Conservation (phyloP, 2,888 invertebrate species). For the Drosophila paramelanica region DNA sequence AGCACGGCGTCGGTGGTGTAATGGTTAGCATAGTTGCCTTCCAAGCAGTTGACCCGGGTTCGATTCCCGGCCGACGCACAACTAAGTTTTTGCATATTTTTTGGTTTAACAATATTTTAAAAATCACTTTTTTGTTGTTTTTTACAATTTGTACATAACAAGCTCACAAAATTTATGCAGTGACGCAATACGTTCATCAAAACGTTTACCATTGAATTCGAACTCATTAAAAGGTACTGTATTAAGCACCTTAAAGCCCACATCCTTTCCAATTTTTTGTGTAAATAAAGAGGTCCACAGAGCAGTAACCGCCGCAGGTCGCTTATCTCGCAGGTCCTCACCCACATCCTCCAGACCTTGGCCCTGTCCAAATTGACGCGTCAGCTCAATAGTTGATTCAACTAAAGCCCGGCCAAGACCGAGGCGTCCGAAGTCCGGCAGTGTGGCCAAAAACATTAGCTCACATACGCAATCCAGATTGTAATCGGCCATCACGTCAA, state of each 20-base stretch:
- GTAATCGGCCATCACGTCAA: conserved; percentile 88
- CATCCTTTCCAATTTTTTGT: conserved; percentile 86
- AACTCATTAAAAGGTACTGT: conserved; percentile 86
- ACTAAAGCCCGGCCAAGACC: conserved; percentile 87
- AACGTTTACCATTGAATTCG: conserved; percentile 87
- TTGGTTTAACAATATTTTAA: not conserved
- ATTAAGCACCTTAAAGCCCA: conserved; percentile 86
- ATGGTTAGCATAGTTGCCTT: conserved; percentile 85
- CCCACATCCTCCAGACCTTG: conserved; percentile 84
- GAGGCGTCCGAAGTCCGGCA: conserved; percentile 85
- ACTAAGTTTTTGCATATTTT: conserved; percentile 37
- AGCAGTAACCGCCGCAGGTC: conserved; percentile 86
- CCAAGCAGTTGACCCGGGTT: conserved; percentile 85
- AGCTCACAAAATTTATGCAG: conserved; percentile 62
- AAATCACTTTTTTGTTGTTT: not conserved
- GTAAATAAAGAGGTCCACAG: conserved; percentile 87
- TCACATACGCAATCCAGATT: conserved; percentile 88
- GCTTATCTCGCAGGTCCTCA: conserved; percentile 62
- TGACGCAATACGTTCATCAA: conserved; percentile 86
- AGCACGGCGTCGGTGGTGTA: conserved; percentile 82
- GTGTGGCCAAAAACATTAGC: conserved; percentile 89
- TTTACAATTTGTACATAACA: conserved; percentile 45
- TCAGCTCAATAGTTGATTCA: conserved; percentile 86
- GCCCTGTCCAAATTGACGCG: conserved; percentile 85
- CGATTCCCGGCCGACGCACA: conserved; percentile 84